Evolutionary conservation across 2,888 invertebrate genomes (phyloP).

Genomic region (Acheta domesticus): DNA sequence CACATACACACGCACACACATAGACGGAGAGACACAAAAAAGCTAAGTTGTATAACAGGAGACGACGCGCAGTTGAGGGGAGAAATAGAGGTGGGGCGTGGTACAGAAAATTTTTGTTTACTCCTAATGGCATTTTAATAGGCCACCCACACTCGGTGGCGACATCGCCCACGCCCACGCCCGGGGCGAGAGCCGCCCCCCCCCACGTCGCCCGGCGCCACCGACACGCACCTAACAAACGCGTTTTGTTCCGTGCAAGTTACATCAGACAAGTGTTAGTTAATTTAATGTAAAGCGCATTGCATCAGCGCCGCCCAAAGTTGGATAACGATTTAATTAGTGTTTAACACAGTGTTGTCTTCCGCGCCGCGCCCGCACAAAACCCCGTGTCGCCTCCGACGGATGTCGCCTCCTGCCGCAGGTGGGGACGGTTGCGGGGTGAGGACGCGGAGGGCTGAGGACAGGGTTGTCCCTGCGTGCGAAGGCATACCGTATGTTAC

Average conservation of each 20-base stretch:
- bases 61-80: background rate
- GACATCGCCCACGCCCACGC: background rate
- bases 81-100: background rate
- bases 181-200: too few species aligned
- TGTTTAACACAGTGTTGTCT: background rate
- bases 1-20: background rate
- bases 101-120: background rate
- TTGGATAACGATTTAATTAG: slow-evolving; percentile 18
- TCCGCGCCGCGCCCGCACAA: background rate
- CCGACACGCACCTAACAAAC: too few species aligned
- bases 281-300: too few species aligned
- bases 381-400: background rate
- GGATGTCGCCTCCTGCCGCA: background rate
- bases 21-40: background rate
- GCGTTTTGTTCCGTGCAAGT: too few species aligned
- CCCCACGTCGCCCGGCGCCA: too few species aligned
- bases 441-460: too few species aligned
- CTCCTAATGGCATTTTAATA: slow-evolving; percentile 4
- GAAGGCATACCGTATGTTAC: too few species aligned
- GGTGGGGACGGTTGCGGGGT: background rate
- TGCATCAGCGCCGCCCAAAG: background rate
- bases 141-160: background rate
- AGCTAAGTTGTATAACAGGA: background rate
- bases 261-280: too few species aligned
- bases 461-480: too few species aligned